Evolutionary conservation across 2,888 invertebrate species (phyloP).

Genomic region (Steromphala cineraria): DNA sequence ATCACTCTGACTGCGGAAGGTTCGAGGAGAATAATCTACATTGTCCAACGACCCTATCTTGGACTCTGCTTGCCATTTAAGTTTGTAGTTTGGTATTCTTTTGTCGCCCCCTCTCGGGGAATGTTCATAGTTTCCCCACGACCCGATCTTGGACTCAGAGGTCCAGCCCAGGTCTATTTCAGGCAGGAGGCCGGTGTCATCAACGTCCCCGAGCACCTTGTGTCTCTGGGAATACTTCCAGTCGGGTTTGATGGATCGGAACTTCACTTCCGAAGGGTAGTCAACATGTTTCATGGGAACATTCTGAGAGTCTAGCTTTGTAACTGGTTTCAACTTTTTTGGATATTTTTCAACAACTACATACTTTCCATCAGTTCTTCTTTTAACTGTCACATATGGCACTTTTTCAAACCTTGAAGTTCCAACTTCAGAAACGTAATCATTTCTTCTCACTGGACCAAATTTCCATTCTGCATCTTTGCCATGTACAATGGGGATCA

Average conservation of each 20-base stretch:
- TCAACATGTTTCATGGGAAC: conserved; percentile 18
- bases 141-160: conserved; percentile 53
- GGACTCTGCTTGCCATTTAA: conserved; percentile 83
- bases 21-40: conserved; percentile 33
- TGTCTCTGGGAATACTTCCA: conserved; percentile 34
- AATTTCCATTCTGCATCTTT: neutral
- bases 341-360: conserved; percentile 62
- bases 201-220: neutral
- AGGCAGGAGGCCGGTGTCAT: conserved; percentile 31
- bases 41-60: conserved; percentile 81
- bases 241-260: conserved; percentile 33
- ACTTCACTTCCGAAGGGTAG: conserved; percentile 31
- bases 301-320: neutral
- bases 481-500: neutral
- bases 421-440: neutral
- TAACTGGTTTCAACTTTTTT: neutral
- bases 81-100: conserved; percentile 46
- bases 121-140: conserved; percentile 56
- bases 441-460: conserved; percentile 7
- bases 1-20: conserved; percentile 20
- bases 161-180: conserved; percentile 60
- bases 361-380: conserved; percentile 55
- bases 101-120: conserved; percentile 53
- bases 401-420: neutral
- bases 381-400: conserved; percentile 54